These are phyloP conservation scores for Syrmaticus mikado DNA, from an alignment of 2,113 vertebrate genomes.

Conservation along the genomic window DNA sequence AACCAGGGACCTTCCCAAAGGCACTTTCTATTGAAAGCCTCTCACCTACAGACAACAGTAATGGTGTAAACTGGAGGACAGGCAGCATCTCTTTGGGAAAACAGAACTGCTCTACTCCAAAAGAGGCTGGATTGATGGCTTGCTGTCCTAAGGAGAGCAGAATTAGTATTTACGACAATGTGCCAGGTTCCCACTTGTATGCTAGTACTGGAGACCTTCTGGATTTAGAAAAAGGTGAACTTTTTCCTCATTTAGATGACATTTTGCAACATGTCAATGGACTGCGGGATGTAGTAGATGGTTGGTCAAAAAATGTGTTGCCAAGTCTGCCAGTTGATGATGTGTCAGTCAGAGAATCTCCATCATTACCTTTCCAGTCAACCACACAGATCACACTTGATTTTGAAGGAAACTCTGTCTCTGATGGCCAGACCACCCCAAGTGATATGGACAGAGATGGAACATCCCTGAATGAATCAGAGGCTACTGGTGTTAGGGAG, in stretches of 20 bases:
- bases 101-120: slow-evolving; percentile 67
- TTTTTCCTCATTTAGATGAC: slow-evolving; percentile 93
- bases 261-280: slow-evolving; percentile 94
- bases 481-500: slow-evolving; percentile 85
- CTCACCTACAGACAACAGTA: slow-evolving; percentile 77
- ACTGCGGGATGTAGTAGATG: slow-evolving; percentile 90
- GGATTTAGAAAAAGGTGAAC: slow-evolving; percentile 91
- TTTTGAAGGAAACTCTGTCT: slow-evolving; percentile 91
- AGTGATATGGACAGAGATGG: slow-evolving; percentile 89
- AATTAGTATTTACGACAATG: slow-evolving; percentile 88
- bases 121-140: slow-evolving; percentile 80
- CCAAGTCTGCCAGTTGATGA: slow-evolving; percentile 76
- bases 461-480: slow-evolving; percentile 87
- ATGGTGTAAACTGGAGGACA: slow-evolving; percentile 84
- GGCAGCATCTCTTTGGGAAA: slow-evolving; percentile 82
- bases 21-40: slow-evolving; percentile 97
- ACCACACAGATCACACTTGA: slow-evolving; percentile 88
- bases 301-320: slow-evolving; percentile 89
- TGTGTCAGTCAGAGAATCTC: slow-evolving; percentile 27
- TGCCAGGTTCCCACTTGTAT: slow-evolving; percentile 94
- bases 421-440: slow-evolving; percentile 87
- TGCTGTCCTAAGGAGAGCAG: slow-evolving; percentile 83
- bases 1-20: slow-evolving; percentile 97
- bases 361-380: slow-evolving; percentile 66
- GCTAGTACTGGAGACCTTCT: slow-evolving; percentile 95